Base-by-base conservation (phyloP, 2,797 vertebrate species). In the Lateolabrax maculatus region DNA sequence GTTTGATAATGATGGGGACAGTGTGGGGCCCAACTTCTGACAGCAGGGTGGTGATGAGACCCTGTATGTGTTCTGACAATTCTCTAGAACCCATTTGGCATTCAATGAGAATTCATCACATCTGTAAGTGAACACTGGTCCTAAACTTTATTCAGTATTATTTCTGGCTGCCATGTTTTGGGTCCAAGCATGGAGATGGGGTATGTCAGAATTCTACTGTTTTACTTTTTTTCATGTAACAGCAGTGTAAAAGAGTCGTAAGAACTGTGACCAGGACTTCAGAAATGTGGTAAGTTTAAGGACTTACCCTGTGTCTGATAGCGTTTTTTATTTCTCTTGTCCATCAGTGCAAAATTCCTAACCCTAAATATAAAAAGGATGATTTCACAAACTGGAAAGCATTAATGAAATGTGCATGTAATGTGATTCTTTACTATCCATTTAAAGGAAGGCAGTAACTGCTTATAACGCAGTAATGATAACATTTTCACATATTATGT, bases 21-120 rank as follows among this genome's bases (percentile, higher is more conserved):
- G 39, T 60, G 41, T 67, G 46, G 13, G 3, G 7, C 21, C 9
- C 19, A 37, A n/a, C 51, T 37, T 44, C 55, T 75, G 19, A 23
- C 58, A 84, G 64, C 55, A 46, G 29, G 39, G 18, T 58, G 49
- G 34, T 72, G 79, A 78, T 73, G 58, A 31, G 21, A 34, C 31
- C 18, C 51, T 52, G 60, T 43, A 57, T 25, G 18, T 53, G 44
- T 49, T 58, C 70, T 60, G 51, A 55, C 41, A 31, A 5, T 52
- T 72, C 51, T 53, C 48, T 57, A 18, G 48, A 63, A 73, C 41
- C 74, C 29, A 67, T 66, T 56, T 60, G 1, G 13, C 58, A 70
- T 67, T 78, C 19, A 71, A 11, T 0, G 9, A 11, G 21, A 79
- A 66, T 57, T 44, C 51, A 7, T 66, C 60, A 31, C 61, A 67